Evolutionary conservation across 1,140 invertebrate species (phyloP), one percentile per base, ranked within the genome.

Genomic region (Caenorhabditis brenneri): DNA sequence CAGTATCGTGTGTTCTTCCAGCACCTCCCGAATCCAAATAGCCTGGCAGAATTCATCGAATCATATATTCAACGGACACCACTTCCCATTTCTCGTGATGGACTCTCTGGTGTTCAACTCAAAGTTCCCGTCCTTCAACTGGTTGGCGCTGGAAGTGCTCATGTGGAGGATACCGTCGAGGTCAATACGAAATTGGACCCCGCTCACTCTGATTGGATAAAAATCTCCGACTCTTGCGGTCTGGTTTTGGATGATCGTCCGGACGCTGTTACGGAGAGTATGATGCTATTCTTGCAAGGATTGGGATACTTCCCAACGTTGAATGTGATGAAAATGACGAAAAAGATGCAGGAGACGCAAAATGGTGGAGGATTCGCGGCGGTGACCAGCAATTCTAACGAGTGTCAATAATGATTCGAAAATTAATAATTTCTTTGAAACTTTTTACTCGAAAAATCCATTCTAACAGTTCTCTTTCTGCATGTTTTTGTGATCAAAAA

Each of bases 181-280:
- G 95, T 99, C 91, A 99, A 99, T 91, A 95, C 95, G 24, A 93
- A 96, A 81, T 93, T 99, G 87, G 95, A 99, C 92, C 97, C 97
- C 9, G 94, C 95, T 48, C 96, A 96, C 91, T 96, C 96, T 29
- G 96, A 96, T 39, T 99, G 97, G 96, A 95, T 99, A 94, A 99
- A 99, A 94, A 95, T 96, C 85, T 96, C 96, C 74, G 97, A 99
- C 91, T 97, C 96, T 92, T 97, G 97, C 85, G 92, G 92, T 7
- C 96, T 99, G 95, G 96, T 98, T 5, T 92, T 99, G 86, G 97
- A 99, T 92, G 97, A 99, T 91, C 96, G 97, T 92, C 97, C 97
- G n/a, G 95, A 94, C 87, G 98, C 98, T 94, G 94, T 99, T 86
- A 95, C 95, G 89, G 97, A 99, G 93, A 96, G 97, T 51, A 95